Percentiles rank a stretch among this genome's conserved stretches.
These are phyloP conservation scores for Potamilus streckersoni DNA, from an alignment of 1,140 invertebrate species.

Conservation along the genomic window DNA sequence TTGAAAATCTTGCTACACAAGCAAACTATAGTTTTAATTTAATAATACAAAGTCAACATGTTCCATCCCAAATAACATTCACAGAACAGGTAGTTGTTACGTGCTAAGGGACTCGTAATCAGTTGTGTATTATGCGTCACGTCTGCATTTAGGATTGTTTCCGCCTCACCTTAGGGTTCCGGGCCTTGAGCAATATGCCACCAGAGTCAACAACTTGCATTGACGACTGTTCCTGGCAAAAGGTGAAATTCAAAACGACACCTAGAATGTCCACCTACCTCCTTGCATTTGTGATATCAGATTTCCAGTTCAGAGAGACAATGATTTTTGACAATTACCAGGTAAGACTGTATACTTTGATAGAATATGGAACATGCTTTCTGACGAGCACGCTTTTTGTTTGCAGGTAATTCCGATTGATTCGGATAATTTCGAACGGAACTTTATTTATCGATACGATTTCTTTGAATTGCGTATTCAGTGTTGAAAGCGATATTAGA, in stretches of 20 bases:
- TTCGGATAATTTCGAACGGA: too few species aligned
- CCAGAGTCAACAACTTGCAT: conserved; percentile 29
- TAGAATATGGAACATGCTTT: too few species aligned
- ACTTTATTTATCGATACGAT: too few species aligned
- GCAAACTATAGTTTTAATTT: too few species aligned
- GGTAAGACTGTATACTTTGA: conserved; percentile 29
- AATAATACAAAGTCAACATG: neutral
- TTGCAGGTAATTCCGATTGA: too few species aligned
- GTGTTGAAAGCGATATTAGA: too few species aligned
- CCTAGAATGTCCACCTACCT: conserved; percentile 71
- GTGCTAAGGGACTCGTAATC: too few species aligned
- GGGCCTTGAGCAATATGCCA: conserved; percentile 95
- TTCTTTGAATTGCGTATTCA: too few species aligned
- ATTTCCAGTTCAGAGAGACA: conserved; percentile 53
- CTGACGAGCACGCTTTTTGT: too few species aligned
- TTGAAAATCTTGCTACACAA: too few species aligned
- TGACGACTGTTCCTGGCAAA: conserved; percentile 37
- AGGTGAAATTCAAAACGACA: conserved; percentile 61
- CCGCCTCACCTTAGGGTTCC: conserved; percentile 59
- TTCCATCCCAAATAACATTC: neutral
- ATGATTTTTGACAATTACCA: conserved; percentile 42
- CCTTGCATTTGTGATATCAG: conserved; percentile 68
- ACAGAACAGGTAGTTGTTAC: neutral
- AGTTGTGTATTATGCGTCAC: neutral
- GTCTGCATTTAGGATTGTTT: neutral